A percentile compares a stretch with the other conserved stretches of the same genome.
Conservation (phyloP, 2,888 invertebrate species). For the Cantharis rufa region DNA sequence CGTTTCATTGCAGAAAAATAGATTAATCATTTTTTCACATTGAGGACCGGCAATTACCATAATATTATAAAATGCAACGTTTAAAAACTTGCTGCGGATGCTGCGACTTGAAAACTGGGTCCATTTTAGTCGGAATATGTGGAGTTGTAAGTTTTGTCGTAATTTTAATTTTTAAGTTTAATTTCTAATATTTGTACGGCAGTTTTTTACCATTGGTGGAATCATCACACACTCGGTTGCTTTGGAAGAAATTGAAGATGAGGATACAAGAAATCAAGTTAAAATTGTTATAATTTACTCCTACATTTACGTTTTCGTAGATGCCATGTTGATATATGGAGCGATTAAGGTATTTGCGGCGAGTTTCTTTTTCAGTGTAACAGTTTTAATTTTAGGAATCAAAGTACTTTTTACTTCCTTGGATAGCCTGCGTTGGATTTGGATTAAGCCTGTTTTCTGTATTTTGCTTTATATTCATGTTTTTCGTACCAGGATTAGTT, state of each 20-base stretch:
- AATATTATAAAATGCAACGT: constrained; percentile 1
- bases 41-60: neutral
- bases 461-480: constrained; percentile 23
- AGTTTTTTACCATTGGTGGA: constrained; percentile 21
- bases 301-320: constrained; percentile 11
- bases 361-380: neutral
- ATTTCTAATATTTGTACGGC: neutral
- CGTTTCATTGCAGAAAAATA: neutral
- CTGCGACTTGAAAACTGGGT: constrained; percentile 18
- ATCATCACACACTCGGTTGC: constrained; percentile 15
- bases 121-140: constrained; percentile 18
- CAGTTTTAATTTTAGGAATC: constrained; percentile 2
- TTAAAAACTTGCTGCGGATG: constrained; percentile 22
- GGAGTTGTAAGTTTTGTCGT: constrained; percentile 15
- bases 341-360: constrained; percentile 8
- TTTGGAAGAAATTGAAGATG: constrained; percentile 14
- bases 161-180: neutral
- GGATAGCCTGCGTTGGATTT: constrained; percentile 23
- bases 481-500: constrained; percentile 14
- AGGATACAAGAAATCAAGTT: constrained; percentile 11
- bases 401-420: constrained; percentile 22
- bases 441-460: constrained; percentile 10
- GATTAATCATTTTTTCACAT: neutral
- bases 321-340: constrained; percentile 17
- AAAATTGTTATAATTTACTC: constrained; percentile 18